These are phyloP conservation scores for Caenorhabditis sp. DNA, from an alignment of 2,888 invertebrate genomes.

Conservation along the genomic window DNA sequence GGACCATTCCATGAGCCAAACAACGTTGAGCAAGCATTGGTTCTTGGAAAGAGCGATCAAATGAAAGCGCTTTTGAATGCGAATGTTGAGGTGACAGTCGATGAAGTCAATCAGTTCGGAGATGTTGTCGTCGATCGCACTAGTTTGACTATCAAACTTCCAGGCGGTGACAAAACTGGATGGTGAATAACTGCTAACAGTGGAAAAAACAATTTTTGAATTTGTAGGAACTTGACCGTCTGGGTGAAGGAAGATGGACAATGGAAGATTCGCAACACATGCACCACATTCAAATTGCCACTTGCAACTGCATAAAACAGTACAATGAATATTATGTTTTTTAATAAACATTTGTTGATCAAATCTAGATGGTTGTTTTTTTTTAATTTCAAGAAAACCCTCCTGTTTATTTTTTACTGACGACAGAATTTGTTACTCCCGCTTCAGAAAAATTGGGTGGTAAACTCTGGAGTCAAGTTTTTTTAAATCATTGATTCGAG, in stretches of 20 bases:
- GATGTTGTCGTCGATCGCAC: slow-evolving; percentile 35
- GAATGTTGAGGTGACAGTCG: slow-evolving; percentile 25
- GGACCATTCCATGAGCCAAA: slow-evolving; percentile 39
- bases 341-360: no score
- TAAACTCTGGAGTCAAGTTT: no score
- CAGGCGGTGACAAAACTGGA: slow-evolving; percentile 39
- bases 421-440: no score
- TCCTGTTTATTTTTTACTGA: no score
- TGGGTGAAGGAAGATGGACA: slow-evolving; percentile 44
- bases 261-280: slow-evolving; percentile 43
- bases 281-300: slow-evolving; percentile 38
- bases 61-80: slow-evolving; percentile 17
- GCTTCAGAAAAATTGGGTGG: no score
- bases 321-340: no score
- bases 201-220: no score
- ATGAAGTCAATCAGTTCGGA: slow-evolving; percentile 32
- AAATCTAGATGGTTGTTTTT: no score
- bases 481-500: no score
- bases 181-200: no score
- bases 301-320: not conserved
- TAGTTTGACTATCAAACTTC: slow-evolving; percentile 26
- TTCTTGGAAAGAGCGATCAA: slow-evolving; percentile 18
- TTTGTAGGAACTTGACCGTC: slow-evolving; percentile 19
- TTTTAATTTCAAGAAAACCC: no score
- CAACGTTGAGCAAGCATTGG: slow-evolving; percentile 17